phyloP scores from a whole-genome alignment of 2,888 invertebrate species.

The Piscicola geometra region DNA sequence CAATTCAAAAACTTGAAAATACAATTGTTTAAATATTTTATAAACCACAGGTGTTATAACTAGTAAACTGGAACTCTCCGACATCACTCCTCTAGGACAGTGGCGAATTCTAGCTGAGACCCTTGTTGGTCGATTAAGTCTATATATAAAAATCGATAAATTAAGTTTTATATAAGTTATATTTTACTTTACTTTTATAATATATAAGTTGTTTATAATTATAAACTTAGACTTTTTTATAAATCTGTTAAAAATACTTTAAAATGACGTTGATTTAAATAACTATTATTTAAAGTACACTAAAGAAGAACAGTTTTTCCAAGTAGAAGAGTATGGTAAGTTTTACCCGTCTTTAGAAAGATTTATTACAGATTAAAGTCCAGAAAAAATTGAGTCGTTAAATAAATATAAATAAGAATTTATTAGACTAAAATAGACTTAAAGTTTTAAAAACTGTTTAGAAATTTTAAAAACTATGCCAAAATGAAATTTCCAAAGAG shows the following conservation, averaged over 20 bases:
- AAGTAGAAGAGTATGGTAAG: slow-evolving; percentile 34
- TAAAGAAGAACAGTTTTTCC: slow-evolving; percentile 18
- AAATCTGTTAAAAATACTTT: background rate
- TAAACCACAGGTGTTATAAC: slow-evolving; percentile 22
- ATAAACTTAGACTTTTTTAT: background rate
- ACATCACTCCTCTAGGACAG: slow-evolving; percentile 22
- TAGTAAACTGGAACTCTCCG: slow-evolving; percentile 12
- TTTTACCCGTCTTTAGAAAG: background rate
- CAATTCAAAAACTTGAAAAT: background rate
- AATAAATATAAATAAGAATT: background rate
- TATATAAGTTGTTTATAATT: too few relatives aligned
- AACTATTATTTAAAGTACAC: slow-evolving; percentile 14
- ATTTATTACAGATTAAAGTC: background rate
- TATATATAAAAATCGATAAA: background rate
- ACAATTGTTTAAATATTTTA: background rate
- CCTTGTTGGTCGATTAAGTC: background rate
- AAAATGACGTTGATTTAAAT: background rate
- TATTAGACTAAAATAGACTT: background rate
- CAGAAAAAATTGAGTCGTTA: too few relatives aligned
- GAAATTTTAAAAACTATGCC: too few relatives aligned
- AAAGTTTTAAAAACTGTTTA: background rate
- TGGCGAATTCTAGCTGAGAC: slow-evolving; percentile 27
- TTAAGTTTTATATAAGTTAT: slow-evolving; percentile 6
- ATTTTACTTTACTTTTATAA: too few relatives aligned
- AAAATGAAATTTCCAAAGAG: too few relatives aligned